phyloP scores from a whole-genome alignment of 2,113 vertebrate species.

The Zosterops borbonicus region DNA sequence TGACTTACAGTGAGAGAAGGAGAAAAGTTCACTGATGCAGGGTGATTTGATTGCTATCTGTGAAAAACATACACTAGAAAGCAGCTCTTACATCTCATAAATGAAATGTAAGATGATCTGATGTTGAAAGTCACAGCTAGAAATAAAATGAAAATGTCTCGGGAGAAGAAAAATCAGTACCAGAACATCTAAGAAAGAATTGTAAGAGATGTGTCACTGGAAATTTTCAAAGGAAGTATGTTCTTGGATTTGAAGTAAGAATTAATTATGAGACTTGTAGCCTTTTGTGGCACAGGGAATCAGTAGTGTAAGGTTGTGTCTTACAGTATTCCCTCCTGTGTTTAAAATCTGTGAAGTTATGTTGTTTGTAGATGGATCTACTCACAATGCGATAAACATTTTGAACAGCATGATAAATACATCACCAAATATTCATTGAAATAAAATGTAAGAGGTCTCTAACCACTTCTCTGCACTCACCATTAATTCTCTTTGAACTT shows the following conservation, averaged over 20 bases:
- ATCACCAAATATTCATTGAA: neutral
- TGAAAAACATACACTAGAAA: neutral
- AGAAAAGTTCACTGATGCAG: neutral
- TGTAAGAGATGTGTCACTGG: neutral
- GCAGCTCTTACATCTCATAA: neutral
- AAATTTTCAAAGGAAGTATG: conserved; percentile 2
- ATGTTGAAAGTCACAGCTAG: neutral
- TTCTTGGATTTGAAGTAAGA: neutral
- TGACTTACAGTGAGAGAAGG: neutral
- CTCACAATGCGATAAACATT: neutral
- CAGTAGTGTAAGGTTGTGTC: neutral
- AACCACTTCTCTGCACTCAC: neutral
- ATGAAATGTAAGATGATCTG: neutral
- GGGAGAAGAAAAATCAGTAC: neutral
- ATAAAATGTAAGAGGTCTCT: neutral
- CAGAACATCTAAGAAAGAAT: neutral
- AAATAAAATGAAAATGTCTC: neutral
- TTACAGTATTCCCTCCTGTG: neutral
- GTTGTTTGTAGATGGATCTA: neutral
- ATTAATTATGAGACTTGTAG: neutral
- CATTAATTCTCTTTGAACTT: neutral
- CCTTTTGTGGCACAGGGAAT: neutral
- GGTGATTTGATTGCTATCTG: neutral
- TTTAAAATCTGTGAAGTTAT: neutral
- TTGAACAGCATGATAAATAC: neutral